Evolutionary conservation across 2,113 vertebrate genomes (phyloP).

Genomic region (Chionis minor): DNA sequence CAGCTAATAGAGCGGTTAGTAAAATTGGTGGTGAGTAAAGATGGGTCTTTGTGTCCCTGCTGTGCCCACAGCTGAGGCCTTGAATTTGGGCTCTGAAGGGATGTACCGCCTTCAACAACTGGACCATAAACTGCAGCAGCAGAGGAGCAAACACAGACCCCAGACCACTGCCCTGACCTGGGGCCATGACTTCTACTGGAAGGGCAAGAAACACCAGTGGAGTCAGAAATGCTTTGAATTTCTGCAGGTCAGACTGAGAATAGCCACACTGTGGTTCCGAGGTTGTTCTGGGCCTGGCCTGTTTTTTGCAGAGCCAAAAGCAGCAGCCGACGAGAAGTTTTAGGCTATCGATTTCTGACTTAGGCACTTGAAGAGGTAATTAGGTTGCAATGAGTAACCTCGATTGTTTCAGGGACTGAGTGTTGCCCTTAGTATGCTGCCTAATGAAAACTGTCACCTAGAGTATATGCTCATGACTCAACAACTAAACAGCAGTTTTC

Average conservation of each 20-base stretch:
- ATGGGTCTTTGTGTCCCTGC: background rate
- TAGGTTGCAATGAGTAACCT: background rate
- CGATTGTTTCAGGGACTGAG: background rate
- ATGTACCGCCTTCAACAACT: background rate
- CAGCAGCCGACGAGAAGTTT: background rate
- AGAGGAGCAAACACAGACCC: background rate
- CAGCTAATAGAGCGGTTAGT: background rate
- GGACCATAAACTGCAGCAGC: background rate
- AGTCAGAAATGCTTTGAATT: background rate
- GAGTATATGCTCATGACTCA: background rate
- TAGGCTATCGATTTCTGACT: background rate
- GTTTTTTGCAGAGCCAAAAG: background rate
- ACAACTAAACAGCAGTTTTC: background rate
- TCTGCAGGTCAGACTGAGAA: background rate
- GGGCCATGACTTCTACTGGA: background rate
- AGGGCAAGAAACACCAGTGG: background rate
- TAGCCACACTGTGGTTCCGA: background rate
- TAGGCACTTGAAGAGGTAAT: background rate
- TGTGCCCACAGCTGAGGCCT: background rate
- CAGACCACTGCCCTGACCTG: accelerated
- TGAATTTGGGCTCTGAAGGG: background rate
- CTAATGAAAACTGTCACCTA: slow-evolving; percentile 1
- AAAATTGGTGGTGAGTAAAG: background rate
- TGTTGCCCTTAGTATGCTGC: background rate
- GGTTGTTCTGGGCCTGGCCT: background rate